Conservation (phyloP, 1,140 invertebrate species). For the Diorhabda sublineata region DNA sequence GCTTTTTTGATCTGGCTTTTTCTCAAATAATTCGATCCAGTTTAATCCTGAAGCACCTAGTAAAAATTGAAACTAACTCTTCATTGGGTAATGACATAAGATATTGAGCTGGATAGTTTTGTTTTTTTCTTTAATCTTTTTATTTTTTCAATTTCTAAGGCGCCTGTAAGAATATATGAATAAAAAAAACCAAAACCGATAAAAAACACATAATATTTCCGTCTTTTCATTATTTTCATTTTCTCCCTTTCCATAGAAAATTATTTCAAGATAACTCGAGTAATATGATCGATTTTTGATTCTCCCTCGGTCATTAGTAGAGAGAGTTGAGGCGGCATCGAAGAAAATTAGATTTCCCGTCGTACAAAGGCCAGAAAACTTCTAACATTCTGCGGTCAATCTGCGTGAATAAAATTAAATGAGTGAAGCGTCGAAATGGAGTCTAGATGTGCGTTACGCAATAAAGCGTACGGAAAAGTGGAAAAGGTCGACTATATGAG, state of each 20-base stretch:
- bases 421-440: slow-evolving; percentile 15
- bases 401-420: slow-evolving; percentile 22
- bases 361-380: slow-evolving; percentile 4
- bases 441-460: slow-evolving; percentile 15
- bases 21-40: too few species aligned
- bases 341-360: slow-evolving; percentile 4
- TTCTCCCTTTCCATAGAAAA: background rate
- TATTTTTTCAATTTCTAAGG: too few species aligned
- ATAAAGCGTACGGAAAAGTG: slow-evolving; percentile 19
- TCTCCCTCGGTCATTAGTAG: background rate
- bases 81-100: too few species aligned
- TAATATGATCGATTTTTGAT: slow-evolving; percentile 3
- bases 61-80: too few species aligned
- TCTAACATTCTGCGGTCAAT: slow-evolving; percentile 18
- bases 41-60: too few species aligned
- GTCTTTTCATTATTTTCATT: background rate
- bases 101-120: too few species aligned
- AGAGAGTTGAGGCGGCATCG: background rate
- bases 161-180: too few species aligned
- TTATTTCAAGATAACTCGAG: background rate
- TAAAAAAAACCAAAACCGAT: background rate
- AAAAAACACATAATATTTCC: background rate
- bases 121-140: too few species aligned
- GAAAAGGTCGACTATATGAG: slow-evolving; percentile 20
- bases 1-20: too few species aligned